phyloP scores from a whole-genome alignment of 2,888 invertebrate genomes.

The Tetanocera ferruginea region DNA sequence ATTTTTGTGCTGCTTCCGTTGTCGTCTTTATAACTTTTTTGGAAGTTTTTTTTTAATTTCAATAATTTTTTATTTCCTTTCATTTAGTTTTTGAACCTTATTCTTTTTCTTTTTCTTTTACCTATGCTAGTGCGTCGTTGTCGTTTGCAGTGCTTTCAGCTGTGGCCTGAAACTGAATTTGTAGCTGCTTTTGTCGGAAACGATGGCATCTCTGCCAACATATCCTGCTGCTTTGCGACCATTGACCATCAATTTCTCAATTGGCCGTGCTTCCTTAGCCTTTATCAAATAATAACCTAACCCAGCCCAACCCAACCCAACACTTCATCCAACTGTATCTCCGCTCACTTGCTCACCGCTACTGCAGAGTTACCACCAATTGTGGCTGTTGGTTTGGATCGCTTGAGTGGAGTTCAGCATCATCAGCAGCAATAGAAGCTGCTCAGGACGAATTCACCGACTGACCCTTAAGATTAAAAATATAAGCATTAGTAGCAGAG shows the following conservation, averaged over 20 bases:
- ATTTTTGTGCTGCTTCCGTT: neutral
- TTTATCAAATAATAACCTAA: neutral
- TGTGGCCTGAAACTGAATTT: neutral
- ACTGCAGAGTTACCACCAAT: neutral
- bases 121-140: neutral
- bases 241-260: conserved; percentile 2
- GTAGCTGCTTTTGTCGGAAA: neutral
- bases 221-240: neutral
- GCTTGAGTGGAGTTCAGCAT: neutral
- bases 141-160: neutral
- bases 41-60: no score
- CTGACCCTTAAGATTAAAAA: neutral
- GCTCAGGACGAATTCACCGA: neutral
- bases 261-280: neutral
- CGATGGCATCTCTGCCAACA: neutral
- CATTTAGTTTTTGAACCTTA: neutral
- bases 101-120: neutral
- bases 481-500: neutral
- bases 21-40: neutral
- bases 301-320: neutral
- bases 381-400: neutral
- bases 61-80: neutral
- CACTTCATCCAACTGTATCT: neutral
- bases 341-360: neutral
- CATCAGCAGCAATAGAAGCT: neutral